These are phyloP conservation scores for Notolepis coatsorum DNA, from an alignment of 2,797 vertebrate species.

Conservation along the genomic window DNA sequence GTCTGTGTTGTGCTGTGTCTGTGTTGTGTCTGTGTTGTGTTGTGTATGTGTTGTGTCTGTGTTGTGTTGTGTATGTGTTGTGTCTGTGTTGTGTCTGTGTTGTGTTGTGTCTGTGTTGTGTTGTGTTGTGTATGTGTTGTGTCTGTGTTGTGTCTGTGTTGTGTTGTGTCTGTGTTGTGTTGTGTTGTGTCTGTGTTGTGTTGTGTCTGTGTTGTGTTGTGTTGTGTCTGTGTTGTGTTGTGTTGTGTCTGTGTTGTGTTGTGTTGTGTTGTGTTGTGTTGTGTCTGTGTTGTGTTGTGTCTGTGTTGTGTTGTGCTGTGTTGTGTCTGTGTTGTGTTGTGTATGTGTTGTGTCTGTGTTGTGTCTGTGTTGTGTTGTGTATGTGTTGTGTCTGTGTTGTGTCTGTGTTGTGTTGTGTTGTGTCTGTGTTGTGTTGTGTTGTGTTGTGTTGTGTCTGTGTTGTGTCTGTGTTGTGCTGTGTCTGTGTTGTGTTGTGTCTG, in stretches of 20 bases:
- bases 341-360: constrained; percentile 52
- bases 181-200: constrained; percentile 54
- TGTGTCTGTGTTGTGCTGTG: constrained; percentile 53
- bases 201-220: constrained; percentile 50
- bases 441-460: constrained; percentile 53
- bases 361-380: constrained; percentile 49
- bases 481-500: constrained; percentile 55
- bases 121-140: constrained; percentile 58
- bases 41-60: constrained; percentile 56
- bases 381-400: constrained; percentile 52
- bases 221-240: constrained; percentile 50
- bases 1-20: too few relatives aligned
- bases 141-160: constrained; percentile 51
- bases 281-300: constrained; percentile 55
- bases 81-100: constrained; percentile 51
- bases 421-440: constrained; percentile 50
- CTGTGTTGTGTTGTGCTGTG: constrained; percentile 49
- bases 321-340: constrained; percentile 55
- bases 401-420: constrained; percentile 58
- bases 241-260: constrained; percentile 53
- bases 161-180: too few relatives aligned
- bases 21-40: constrained; percentile 51
- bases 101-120: constrained; percentile 50
- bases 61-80: constrained; percentile 53
- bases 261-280: constrained; percentile 53